A percentile compares a stretch with the other conserved stretches of the same genome.
These are phyloP conservation scores for Brevimyrus niger DNA, from an alignment of 2,113 vertebrate genomes.

Conservation along the genomic window DNA sequence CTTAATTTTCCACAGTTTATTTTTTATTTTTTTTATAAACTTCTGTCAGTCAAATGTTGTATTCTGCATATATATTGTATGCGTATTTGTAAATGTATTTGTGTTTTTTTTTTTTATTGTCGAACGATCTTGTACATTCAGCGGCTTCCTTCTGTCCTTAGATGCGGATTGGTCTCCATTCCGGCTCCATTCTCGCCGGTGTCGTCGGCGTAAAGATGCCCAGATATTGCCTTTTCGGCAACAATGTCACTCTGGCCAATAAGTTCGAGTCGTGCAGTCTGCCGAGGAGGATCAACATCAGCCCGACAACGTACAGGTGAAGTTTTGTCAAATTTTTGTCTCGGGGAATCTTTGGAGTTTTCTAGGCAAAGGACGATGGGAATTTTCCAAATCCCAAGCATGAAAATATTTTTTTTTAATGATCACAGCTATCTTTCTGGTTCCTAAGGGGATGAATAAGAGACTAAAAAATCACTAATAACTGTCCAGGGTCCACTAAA, in stretches of 20 bases:
- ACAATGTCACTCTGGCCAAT: constrained; percentile 95
- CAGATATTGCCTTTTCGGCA: constrained; percentile 97
- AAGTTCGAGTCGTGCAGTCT: constrained; percentile 95
- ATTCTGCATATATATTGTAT: background rate
- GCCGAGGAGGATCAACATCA: constrained; percentile 88
- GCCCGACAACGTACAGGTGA: constrained; percentile 93
- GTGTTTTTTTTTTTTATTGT: background rate
- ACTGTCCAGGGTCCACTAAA: background rate
- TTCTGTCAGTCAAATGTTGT: background rate
- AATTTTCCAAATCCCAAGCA: background rate
- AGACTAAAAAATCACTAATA: background rate
- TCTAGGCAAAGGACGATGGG: background rate
- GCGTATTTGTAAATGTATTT: background rate
- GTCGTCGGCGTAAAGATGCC: constrained; percentile 98
- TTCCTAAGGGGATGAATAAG: background rate
- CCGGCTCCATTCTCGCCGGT: constrained; percentile 89
- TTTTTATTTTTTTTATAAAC: background rate
- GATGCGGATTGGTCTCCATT: constrained; percentile 96
- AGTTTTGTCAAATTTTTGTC: background rate
- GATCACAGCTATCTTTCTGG: background rate
- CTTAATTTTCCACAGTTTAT: too few relatives aligned
- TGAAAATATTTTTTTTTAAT: background rate
- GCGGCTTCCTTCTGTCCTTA: constrained; percentile 37
- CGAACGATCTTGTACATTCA: background rate
- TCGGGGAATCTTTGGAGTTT: background rate